phyloP scores from a whole-genome alignment of 2,113 vertebrate genomes.

The Elephas maximus region DNA sequence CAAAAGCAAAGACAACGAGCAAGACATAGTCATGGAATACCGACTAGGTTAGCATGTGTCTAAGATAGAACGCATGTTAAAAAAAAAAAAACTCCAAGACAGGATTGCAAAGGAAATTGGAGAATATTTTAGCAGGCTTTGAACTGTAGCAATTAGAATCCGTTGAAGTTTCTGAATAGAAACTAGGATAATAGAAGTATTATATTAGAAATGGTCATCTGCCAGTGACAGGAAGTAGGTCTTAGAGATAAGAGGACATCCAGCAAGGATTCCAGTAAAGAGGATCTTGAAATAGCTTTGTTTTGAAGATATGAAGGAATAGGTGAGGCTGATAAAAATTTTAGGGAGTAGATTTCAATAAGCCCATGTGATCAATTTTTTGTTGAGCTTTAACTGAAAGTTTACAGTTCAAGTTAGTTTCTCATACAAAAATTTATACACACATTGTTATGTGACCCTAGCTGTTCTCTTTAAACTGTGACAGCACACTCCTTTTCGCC shows the following conservation, averaged over 20 bases:
- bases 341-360: not conserved
- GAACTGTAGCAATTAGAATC: not conserved
- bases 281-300: not conserved
- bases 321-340: not conserved
- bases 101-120: slow-evolving; percentile 12
- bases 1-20: not conserved
- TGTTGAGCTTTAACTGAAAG: too few relatives aligned
- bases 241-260: not conserved
- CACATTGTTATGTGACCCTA: too few relatives aligned
- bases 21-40: not conserved
- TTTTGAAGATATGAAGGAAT: not conserved
- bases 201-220: slow-evolving; percentile 26
- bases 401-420: too few relatives aligned
- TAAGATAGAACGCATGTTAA: not conserved
- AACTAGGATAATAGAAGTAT: not conserved
- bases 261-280: not conserved
- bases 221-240: not conserved
- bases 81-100: not conserved
- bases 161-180: slow-evolving; percentile 10
- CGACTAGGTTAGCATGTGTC: not conserved
- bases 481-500: too few relatives aligned
- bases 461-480: too few relatives aligned
- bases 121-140: slow-evolving; percentile 27
- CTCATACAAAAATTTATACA: too few relatives aligned
- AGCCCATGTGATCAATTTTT: not conserved